Evolutionary conservation across 2,888 invertebrate genomes (phyloP), one percentile per base, ranked within the genome.

Genomic region (Dendrolimus pini): DNA sequence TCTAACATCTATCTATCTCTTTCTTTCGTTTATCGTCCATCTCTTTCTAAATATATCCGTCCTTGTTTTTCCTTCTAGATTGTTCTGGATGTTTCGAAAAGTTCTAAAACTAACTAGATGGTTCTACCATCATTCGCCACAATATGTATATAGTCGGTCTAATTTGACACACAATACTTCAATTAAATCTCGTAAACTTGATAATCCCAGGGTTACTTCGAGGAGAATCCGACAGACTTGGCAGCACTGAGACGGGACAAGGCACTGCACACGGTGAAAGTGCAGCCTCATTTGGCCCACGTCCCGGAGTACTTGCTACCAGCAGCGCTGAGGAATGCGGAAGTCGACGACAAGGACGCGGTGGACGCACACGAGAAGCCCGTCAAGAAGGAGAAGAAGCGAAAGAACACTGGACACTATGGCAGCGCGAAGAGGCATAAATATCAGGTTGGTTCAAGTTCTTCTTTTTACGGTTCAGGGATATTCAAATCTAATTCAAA

Each of bases 261-360:
- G 80, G 95, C 96, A 0, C 82, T 98, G 14, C 97, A 97, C 71
- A 96, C 96, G 0, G 96, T 98, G 1, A 94, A 94, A 77, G 86
- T 95, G 9, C 97, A 97, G 76, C 92, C 94, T 1, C 98, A 98
- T 82, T 84, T 99, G 62, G 93, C 96, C 41, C 95, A 98, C 79
- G 96, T 99, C 0, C 99, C 99, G 0, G 98, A 98, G 57, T 99
- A 99, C 78, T 94, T 97, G 66, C 91, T 98, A 1, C 97, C 97
- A 0, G 92, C 93, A 1, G 94, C 96, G 0, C 81, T 97, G 55
- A 94, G 96, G 75, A 92, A 91, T 61, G 85, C 95, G 14, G 92
- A 93, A 7, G 68, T 92, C 1, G 91, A 92, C 41, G 79, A 77
- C 3, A 75, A 69, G 56, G 83, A 80, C 0, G 63, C 64, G 0